Percentiles rank a stretch among this genome's conserved stretches.
These are phyloP conservation scores for Mareca strepera DNA, from an alignment of 2,797 vertebrate species.

Conservation along the genomic window DNA sequence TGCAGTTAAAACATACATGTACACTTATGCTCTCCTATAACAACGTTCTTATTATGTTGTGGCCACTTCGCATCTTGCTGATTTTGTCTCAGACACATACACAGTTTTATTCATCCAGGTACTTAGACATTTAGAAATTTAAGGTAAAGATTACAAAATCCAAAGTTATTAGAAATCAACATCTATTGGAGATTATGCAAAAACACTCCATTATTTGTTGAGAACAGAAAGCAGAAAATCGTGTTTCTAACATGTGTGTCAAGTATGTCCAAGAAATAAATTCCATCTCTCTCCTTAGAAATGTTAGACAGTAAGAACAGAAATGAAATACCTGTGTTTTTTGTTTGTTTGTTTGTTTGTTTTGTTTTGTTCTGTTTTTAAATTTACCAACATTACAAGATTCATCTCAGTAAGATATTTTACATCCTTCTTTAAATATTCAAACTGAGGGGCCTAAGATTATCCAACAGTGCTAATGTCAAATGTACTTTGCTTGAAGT, in stretches of 20 bases:
- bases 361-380: neutral
- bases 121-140: neutral
- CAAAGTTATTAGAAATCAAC: neutral
- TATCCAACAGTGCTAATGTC: neutral
- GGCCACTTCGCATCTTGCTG: neutral
- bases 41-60: neutral
- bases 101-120: neutral
- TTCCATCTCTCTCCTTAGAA: neutral
- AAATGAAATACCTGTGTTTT: neutral
- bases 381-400: neutral
- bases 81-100: neutral
- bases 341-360: neutral
- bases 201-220: neutral
- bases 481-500: conserved; percentile 25
- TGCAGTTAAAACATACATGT: neutral
- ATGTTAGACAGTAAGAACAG: neutral
- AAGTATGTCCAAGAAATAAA: neutral
- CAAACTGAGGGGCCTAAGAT: neutral
- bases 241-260: neutral
- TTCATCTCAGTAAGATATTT: neutral
- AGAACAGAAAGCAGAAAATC: neutral
- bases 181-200: neutral
- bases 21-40: neutral
- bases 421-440: conserved; percentile 11
- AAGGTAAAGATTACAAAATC: neutral